These are phyloP conservation scores for Pituophis catenifer DNA, from an alignment of 2,113 vertebrate genomes.

Conservation along the genomic window DNA sequence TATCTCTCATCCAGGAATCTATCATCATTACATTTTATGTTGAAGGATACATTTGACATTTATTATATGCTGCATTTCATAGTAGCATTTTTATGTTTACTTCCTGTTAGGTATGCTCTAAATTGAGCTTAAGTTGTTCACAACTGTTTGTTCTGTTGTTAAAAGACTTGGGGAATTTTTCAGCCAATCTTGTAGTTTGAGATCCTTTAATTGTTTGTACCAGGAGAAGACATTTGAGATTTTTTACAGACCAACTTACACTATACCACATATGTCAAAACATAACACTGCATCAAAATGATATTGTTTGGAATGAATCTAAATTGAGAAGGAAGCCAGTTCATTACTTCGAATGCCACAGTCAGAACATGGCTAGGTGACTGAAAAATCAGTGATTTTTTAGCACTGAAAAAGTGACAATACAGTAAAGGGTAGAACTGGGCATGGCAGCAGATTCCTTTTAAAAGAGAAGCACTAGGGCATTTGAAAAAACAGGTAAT, in stretches of 20 bases:
- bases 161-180: not conserved
- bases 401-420: not conserved
- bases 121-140: not conserved
- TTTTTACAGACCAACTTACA: not conserved
- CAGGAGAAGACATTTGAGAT: not conserved
- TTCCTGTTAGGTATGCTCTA: not conserved
- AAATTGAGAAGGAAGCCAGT: not conserved
- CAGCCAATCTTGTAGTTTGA: not conserved
- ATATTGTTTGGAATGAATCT: not conserved
- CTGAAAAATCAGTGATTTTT: not conserved
- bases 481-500: not conserved
- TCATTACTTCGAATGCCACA: not conserved
- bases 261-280: not conserved
- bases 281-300: not conserved
- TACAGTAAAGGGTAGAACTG: not conserved
- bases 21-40: not conserved
- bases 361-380: not conserved
- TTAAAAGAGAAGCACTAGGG: not conserved
- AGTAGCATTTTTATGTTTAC: not conserved
- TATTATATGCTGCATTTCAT: not conserved
- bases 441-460: not conserved
- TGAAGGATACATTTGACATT: not conserved
- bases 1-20: not conserved
- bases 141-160: not conserved
- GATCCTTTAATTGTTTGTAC: not conserved